A percentile compares a stretch with the other conserved stretches of the same genome.
phyloP scores from a whole-genome alignment of 2,888 invertebrate species.

The Geophilus truncorum region DNA sequence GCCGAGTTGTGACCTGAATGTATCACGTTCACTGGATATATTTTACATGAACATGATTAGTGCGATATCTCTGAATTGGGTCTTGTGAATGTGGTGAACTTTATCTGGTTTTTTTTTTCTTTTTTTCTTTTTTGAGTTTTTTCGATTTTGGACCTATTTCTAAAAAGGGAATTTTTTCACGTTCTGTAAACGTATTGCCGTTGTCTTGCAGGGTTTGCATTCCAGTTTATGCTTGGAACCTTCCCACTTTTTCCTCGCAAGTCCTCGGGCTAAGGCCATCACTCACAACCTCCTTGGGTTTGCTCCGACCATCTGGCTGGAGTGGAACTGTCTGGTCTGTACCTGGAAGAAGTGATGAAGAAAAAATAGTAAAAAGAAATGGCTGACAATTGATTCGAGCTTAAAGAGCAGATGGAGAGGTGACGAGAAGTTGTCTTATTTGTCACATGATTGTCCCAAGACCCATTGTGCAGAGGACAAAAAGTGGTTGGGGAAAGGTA shows the following conservation, averaged over 20 bases:
- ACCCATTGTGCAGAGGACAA: not conserved
- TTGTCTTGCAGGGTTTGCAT: conserved; percentile 1
- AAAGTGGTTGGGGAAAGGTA: not conserved
- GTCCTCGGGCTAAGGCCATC: conserved; percentile 18
- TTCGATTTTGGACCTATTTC: no score
- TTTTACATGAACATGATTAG: not conserved
- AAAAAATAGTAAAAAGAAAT: not conserved
- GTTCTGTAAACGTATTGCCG: not conserved
- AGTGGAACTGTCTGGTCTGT: conserved; percentile 27
- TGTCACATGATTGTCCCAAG: not conserved
- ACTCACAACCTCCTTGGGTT: conserved; percentile 27
- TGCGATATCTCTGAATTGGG: not conserved
- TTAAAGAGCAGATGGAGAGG: conserved; percentile 20
- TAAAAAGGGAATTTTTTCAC: conserved; percentile 7
- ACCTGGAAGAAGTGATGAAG: conserved; percentile 21
- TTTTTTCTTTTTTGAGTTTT: no score
- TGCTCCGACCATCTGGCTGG: conserved; percentile 17
- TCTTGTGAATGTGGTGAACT: not conserved
- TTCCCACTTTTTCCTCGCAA: conserved; percentile 14
- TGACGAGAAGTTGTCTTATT: conserved; percentile 21
- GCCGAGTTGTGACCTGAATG: not conserved
- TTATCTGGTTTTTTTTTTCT: not conserved
- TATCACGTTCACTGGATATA: not conserved
- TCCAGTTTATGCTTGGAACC: conserved; percentile 12
- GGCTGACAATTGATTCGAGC: conserved; percentile 10